Percentiles rank a stretch among this genome's conserved stretches.
Conservation (phyloP, 2,797 vertebrate genomes). For the Muscicapa comitata region DNA sequence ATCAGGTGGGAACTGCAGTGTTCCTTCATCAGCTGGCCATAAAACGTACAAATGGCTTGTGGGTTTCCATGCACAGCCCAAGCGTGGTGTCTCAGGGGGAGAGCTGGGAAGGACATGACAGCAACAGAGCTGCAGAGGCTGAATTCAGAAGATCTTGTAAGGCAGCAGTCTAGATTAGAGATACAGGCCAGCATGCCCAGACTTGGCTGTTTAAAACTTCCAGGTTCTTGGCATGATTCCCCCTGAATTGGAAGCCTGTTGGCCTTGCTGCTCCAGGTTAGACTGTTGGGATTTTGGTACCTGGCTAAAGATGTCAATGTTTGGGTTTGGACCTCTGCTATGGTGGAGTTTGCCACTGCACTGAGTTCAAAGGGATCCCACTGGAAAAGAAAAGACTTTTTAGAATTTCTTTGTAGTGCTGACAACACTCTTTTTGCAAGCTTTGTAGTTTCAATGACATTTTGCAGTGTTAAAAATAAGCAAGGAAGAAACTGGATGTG, state of each 20-base stretch:
- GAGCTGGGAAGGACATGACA: not conserved
- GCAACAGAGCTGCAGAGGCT: not conserved
- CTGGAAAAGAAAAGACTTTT: not conserved
- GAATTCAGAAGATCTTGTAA: not conserved
- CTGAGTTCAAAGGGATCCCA: not conserved
- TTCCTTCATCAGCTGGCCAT: not conserved
- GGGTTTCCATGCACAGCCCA: not conserved
- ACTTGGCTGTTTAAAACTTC: not conserved
- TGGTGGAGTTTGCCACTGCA: not conserved
- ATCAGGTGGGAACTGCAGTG: not conserved
- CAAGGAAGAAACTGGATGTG: not conserved
- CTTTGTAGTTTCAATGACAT: slow-evolving; percentile 15
- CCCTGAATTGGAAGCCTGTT: not conserved
- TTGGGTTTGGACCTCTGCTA: not conserved
- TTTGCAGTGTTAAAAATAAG: slow-evolving; percentile 15
- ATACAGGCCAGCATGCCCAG: not conserved
- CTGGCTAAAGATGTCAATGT: not conserved
- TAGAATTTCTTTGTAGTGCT: not conserved
- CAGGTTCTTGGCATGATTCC: not conserved
- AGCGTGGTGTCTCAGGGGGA: not conserved
- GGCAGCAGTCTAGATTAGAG: not conserved
- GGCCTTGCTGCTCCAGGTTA: not conserved
- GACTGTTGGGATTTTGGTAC: not conserved
- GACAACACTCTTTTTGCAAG: not conserved
- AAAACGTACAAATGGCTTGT: not conserved